Conservation (phyloP, 2,113 vertebrate species). For the Lanius collurio region DNA sequence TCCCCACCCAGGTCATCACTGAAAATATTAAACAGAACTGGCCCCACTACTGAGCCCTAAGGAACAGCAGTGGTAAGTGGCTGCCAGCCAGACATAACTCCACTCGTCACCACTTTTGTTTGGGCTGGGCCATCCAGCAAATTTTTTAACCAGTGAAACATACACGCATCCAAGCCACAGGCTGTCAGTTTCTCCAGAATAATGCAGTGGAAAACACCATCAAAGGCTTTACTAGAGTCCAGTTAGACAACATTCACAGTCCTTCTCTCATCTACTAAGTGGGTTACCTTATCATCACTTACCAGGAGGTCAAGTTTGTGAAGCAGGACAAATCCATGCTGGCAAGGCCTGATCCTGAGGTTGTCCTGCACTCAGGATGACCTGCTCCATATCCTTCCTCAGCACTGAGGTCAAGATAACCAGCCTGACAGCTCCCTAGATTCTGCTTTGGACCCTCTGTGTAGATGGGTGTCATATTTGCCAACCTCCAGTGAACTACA, state of each 20-base stretch:
- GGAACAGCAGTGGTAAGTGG: rapidly evolving
- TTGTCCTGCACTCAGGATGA: not conserved
- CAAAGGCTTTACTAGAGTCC: not conserved
- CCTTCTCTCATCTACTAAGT: not conserved
- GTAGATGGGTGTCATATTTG: not conserved
- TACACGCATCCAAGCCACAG: rapidly evolving
- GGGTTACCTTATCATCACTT: not conserved
- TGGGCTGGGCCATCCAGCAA: not conserved
- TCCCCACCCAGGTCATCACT: rapidly evolving
- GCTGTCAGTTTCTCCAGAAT: not conserved
- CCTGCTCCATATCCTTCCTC: too few species aligned
- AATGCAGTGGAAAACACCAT: not conserved
- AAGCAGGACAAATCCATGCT: not conserved
- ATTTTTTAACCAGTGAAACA: not conserved
- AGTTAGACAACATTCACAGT: not conserved
- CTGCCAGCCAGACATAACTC: not conserved
- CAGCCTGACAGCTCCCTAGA: not conserved
- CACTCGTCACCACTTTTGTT: too few species aligned
- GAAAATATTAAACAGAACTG: not conserved
- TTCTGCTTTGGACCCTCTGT: too few species aligned
- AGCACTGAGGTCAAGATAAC: not conserved
- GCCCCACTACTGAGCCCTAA: rapidly evolving
- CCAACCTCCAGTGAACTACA: not conserved
- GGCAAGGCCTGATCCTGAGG: too few species aligned
- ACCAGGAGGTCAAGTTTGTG: not conserved